phyloP scores from a whole-genome alignment of 2,113 vertebrate species.

The Cheirogaleus medius region DNA sequence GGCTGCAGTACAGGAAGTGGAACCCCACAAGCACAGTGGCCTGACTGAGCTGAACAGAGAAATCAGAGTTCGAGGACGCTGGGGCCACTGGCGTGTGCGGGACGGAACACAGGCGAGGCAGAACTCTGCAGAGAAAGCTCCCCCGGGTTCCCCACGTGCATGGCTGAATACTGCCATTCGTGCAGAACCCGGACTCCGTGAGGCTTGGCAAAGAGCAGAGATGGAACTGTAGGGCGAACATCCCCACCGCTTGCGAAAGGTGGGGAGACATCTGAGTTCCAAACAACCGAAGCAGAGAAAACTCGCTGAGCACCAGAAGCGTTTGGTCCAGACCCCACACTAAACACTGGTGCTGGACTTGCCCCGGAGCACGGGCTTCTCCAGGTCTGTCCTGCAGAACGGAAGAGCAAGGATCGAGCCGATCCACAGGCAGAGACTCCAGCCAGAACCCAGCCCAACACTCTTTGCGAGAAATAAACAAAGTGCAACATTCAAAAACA shows the following conservation, averaged over 20 bases:
- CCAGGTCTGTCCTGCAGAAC: not conserved
- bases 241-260: no score
- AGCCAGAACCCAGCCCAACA: no score
- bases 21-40: rapidly evolving
- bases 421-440: no score
- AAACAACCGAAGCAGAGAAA: not conserved
- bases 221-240: not conserved
- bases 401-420: not conserved
- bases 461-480: not conserved
- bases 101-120: not conserved
- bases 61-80: not conserved
- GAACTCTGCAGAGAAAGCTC: not conserved
- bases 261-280: not conserved
- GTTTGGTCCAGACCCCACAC: not conserved
- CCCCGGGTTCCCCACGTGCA: not conserved
- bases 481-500: no score
- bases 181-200: no score
- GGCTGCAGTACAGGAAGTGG: not conserved
- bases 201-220: not conserved
- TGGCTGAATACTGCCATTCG: not conserved
- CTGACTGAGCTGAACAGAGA: not conserved
- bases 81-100: not conserved
- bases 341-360: rapidly evolving
- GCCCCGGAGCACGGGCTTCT: not conserved
- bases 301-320: not conserved